Percentiles rank a stretch among this genome's conserved stretches.
Conservation (phyloP, 2,888 invertebrate genomes). For the Coleophora deauratella region DNA sequence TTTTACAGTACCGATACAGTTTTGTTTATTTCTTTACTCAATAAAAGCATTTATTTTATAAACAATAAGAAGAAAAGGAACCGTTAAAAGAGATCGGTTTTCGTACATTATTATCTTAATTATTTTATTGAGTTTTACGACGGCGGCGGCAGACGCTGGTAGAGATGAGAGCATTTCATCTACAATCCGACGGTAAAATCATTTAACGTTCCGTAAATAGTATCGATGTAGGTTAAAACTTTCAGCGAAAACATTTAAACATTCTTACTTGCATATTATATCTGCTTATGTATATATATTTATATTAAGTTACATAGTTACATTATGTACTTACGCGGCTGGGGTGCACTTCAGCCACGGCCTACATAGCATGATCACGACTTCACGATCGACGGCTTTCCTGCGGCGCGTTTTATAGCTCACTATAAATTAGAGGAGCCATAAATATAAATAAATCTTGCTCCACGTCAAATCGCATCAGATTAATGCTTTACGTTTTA, state of each 20-base stretch:
- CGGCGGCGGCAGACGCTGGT: no score
- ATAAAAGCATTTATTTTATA: neutral
- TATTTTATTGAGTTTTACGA: no score
- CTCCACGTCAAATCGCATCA: conserved; percentile 59
- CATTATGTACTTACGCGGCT: no score
- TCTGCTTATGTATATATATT: no score
- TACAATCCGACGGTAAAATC: neutral
- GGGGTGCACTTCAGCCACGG: no score
- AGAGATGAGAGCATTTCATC: neutral
- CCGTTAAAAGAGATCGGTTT: conserved; percentile 5
- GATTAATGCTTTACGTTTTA: conserved; percentile 47
- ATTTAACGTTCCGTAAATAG: neutral
- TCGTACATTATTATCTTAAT: no score
- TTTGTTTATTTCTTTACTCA: neutral
- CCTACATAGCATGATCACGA: conserved; percentile 5
- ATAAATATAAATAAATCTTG: conserved; percentile 70
- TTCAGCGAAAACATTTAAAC: no score
- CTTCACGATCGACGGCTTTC: conserved; percentile 41
- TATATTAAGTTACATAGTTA: no score
- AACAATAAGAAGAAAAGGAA: conserved; percentile 1
- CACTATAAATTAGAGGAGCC: conserved; percentile 58
- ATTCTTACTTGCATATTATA: no score
- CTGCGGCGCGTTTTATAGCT: conserved; percentile 51
- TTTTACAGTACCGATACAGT: neutral
- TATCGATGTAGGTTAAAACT: no score